Evolutionary conservation across 2,797 vertebrate genomes (phyloP).

Genomic region (Morus bassanus): DNA sequence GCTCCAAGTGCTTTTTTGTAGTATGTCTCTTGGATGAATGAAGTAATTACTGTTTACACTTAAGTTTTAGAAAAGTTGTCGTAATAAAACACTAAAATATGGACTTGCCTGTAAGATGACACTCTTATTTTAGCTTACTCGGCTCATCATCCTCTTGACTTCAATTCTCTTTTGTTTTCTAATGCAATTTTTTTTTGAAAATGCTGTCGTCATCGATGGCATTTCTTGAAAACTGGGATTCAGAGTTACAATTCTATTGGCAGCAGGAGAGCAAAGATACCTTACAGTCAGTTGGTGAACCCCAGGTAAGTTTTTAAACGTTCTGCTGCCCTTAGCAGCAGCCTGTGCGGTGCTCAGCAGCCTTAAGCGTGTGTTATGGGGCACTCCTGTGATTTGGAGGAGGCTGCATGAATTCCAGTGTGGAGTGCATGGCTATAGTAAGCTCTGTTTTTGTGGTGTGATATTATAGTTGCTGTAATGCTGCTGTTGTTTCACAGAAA

Average conservation of each 20-base stretch:
- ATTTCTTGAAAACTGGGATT: neutral
- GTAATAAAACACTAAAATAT: neutral
- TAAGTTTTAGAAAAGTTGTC: neutral
- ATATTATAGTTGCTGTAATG: neutral
- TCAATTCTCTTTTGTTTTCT: neutral
- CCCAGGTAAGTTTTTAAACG: neutral
- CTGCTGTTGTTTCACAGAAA: slow-evolving; percentile 78
- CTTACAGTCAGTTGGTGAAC: neutral
- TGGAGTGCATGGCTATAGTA: neutral
- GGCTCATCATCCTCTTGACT: neutral
- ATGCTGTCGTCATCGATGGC: neutral
- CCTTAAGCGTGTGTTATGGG: neutral
- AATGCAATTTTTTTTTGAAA: neutral
- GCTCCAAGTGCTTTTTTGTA: neutral
- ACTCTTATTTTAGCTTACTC: neutral
- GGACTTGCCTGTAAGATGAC: neutral
- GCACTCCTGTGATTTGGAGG: neutral
- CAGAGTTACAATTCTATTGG: neutral
- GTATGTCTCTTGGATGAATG: neutral
- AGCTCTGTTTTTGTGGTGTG: neutral
- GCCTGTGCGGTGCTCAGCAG: neutral
- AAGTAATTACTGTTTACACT: neutral
- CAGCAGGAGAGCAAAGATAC: neutral
- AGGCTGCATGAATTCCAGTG: neutral
- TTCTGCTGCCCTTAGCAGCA: neutral